Base-by-base conservation (phyloP, 2,888 invertebrate genomes). In the Zhengitettix transpicula region DNA sequence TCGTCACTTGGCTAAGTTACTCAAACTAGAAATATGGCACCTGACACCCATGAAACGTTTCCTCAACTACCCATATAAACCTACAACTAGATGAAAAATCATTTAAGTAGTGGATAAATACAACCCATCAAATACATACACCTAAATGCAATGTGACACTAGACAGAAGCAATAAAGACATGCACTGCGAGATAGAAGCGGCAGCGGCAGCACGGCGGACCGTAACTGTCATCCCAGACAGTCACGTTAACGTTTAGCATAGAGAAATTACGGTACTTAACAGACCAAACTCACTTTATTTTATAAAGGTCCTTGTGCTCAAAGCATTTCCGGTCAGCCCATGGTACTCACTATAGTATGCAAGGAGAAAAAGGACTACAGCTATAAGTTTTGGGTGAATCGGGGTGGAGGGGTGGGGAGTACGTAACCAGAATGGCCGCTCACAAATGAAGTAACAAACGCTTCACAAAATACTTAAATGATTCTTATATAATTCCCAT, bases 121-220 rank as follows among this genome's bases (percentile, higher is more conserved):
- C 63, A 65, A 64, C 65, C 65, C 65, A 65, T 65, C 64, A 65
- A 64, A 65, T 65, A 64, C 65, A 65, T 65, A 65, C 64, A 65
- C 65, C 64, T 65, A 65, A 65, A 65, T 65, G 64, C 64, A 65
- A 64, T 64, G 64, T 63, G 65, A 65, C 65, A 65, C 64, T 65
- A 64, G 65, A 65, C 64, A 65, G 61, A 64, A 65, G 65, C 65
- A 65, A 64, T 64, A 64, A 65, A 62, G 64, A 64, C 64, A 62
- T 60, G 61, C 60, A 63, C 63, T 63, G 63, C 65, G 60, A 63
- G 63, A 63, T 64, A 62, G 64, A 61, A 62, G 62, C 64, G 53
- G 61, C 59, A 54, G 59, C 57, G 14, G 58, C 61, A 44, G 57
- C 59, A 60, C 42, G 51, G 56, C 56, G 42, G 44, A 56, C 58